These are phyloP conservation scores for Nephila pilipes DNA, from an alignment of 1,140 invertebrate species.

Conservation along the genomic window DNA sequence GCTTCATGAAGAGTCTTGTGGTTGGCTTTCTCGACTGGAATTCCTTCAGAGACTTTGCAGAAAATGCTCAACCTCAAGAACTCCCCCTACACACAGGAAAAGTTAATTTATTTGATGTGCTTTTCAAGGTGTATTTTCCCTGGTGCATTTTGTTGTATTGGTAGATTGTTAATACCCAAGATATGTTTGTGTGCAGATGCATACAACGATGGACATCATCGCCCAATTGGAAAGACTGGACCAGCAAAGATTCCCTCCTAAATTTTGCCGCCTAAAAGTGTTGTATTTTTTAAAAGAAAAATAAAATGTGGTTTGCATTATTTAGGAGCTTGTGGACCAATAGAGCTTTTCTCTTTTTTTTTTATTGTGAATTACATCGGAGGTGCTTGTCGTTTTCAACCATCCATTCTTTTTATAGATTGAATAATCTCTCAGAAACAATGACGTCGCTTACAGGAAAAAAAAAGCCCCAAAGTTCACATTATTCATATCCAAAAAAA, in stretches of 20 bases:
- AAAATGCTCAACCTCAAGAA: background rate
- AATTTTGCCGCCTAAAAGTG: conserved; percentile 66
- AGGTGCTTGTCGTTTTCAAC: conserved; percentile 23
- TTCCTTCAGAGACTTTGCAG: background rate
- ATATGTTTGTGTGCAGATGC: conserved; percentile 1
- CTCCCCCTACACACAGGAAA: background rate
- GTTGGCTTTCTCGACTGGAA: background rate
- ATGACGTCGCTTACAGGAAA: background rate
- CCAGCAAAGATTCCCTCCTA: conserved; percentile 77
- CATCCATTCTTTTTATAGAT: background rate
- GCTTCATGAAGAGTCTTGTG: background rate
- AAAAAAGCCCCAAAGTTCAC: background rate
- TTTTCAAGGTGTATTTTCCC: conserved; percentile 22
- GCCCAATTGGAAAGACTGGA: conserved; percentile 51
- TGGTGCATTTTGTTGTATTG: conserved; percentile 6
- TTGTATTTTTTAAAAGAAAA: conserved; percentile 50
- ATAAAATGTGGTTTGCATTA: conserved; percentile 72
- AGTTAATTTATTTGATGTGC: background rate
- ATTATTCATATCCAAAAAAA: background rate
- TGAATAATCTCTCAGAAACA: background rate
- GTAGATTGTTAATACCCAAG: background rate
- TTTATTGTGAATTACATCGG: conserved; percentile 31
- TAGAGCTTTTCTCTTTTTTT: conserved; percentile 69
- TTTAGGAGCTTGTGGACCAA: conserved; percentile 77
- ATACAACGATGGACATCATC: background rate